Evolutionary conservation across 2,797 vertebrate genomes (phyloP).

Genomic region (Psittacula derbiana): DNA sequence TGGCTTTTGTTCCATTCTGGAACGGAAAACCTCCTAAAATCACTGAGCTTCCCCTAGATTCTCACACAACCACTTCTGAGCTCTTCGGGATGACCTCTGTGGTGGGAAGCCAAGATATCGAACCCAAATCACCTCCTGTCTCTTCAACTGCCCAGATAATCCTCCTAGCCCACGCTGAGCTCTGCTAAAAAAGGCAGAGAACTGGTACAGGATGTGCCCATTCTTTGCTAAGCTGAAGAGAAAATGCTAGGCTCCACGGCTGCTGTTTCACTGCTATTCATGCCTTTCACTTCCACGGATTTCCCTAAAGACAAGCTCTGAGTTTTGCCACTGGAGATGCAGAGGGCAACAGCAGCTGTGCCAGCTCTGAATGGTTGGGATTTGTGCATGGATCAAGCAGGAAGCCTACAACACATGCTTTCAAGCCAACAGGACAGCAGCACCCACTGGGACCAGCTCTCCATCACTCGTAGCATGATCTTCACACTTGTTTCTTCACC

Average conservation of each 20-base stretch:
- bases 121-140: background rate
- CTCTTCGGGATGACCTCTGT: background rate
- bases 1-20: slow-evolving; percentile 20
- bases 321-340: background rate
- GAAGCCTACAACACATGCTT: fast-evolving
- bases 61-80: background rate
- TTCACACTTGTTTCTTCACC: background rate
- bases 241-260: background rate
- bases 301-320: background rate
- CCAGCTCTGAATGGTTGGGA: background rate
- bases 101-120: background rate
- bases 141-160: background rate
- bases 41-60: background rate
- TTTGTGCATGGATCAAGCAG: fast-evolving
- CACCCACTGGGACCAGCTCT: background rate
- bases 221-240: background rate
- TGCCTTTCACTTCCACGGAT: background rate
- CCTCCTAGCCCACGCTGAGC: background rate
- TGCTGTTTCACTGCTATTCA: background rate
- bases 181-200: background rate
- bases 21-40: slow-evolving; percentile 9
- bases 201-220: background rate
- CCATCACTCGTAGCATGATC: background rate
- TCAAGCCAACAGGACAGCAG: no score
- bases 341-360: fast-evolving